These are phyloP conservation scores for Nycteola revayana DNA, from an alignment of 2,888 invertebrate genomes.

Conservation along the genomic window DNA sequence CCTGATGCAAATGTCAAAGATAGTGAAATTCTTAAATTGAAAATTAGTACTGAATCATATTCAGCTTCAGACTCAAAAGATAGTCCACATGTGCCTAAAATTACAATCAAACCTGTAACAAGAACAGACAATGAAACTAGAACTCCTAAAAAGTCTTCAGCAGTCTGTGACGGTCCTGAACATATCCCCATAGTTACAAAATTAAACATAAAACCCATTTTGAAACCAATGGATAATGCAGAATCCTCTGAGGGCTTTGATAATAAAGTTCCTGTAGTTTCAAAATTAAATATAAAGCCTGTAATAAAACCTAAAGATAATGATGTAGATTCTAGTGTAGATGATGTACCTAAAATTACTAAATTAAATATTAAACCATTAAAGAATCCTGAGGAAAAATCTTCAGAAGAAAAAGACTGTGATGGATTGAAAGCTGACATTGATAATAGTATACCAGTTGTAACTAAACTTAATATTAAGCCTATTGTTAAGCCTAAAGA, in stretches of 20 bases:
- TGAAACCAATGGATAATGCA: conserved; percentile 63
- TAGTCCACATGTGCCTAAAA: conserved; percentile 77
- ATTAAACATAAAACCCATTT: conserved; percentile 72
- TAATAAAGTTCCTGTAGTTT: conserved; percentile 74
- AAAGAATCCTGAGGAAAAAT: conserved; percentile 66
- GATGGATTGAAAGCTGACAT: conserved; percentile 62
- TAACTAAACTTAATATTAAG: conserved; percentile 80
- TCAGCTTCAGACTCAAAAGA: conserved; percentile 55
- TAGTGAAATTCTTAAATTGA: conserved; percentile 48
- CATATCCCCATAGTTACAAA: conserved; percentile 69
- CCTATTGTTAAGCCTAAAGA: conserved; percentile 76
- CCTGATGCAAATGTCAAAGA: conserved; percentile 51
- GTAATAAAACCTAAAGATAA: conserved; percentile 73
- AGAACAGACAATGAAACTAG: conserved; percentile 52
- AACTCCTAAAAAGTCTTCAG: conserved; percentile 45
- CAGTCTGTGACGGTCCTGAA: conserved; percentile 52
- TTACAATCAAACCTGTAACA: conserved; percentile 79
- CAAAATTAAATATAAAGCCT: conserved; percentile 81
- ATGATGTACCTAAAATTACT: conserved; percentile 76
- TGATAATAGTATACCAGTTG: conserved; percentile 72
- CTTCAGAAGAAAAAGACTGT: conserved; percentile 73
- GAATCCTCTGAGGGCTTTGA: conserved; percentile 54
- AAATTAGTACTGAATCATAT: conserved; percentile 51
- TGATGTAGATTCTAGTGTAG: conserved; percentile 69
- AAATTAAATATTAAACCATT: conserved; percentile 81